Evolutionary conservation across 2,888 invertebrate species (phyloP), one percentile per base, ranked within the genome.

Genomic region (Furcula furcula): DNA sequence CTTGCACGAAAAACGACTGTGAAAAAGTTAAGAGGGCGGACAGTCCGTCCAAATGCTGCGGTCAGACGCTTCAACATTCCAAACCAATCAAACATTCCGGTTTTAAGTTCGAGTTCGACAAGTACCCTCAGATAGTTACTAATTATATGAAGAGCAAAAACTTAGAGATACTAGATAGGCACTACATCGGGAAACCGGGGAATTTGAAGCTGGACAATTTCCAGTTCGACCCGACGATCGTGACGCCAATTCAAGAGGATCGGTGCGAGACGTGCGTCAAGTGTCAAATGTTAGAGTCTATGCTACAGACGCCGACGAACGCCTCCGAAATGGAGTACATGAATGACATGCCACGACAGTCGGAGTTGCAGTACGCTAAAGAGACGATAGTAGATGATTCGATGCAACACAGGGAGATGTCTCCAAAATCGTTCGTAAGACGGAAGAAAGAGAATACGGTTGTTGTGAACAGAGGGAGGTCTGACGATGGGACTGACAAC

Each of bases 71-170:
- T 68, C 85, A 89, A 85, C 90, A 89, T 89, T 89, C 89, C 87
- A 89, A 88, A 70, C 85, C 88, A 58, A 92, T 91, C 61, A 90
- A 91, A 84, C 91, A 92, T 90, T 92, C 92, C 72, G 93, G 93
- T 61, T 92, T 93, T 72, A 93, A 93, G 77, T 93, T 93, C 69
- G 93, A 93, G 71, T 92, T 93, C 65, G 92, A 92, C 73, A 92
- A 93, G 78, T 93, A 93, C 79, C 93, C 93, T 16, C 93, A 93
- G 71, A 93, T 93, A 71, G 92, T 93, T 54, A 92, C 91, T 57
- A 93, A 93, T 77, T 93, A 93, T 69, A 93, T 93, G 93, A 92
- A 92, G 78, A 93, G 92, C 72, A 93, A 93, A 76, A 93, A 93
- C 72, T 86, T 93, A 56, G 91, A 93, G 73, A 83, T 92, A 57